A percentile compares a stretch with the other conserved stretches of the same genome.
Evolutionary conservation across 2,888 invertebrate genomes (phyloP).

Genomic region (Tiliacea aurago): DNA sequence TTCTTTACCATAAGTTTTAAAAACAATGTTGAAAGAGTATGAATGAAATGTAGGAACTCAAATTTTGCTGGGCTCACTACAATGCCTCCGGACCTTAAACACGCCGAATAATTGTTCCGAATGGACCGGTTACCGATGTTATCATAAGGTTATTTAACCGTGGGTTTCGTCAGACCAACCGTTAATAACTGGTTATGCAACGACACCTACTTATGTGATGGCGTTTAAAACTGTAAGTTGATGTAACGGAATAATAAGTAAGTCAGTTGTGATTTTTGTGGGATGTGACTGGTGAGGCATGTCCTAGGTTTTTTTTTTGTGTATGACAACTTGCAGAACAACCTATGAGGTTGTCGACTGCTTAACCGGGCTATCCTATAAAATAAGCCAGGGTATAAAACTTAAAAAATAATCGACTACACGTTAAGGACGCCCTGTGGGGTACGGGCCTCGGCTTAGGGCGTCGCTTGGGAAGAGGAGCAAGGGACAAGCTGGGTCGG

Average conservation of each 20-base stretch:
- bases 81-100: conserved; percentile 30
- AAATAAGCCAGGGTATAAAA: too few relatives aligned
- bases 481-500: too few relatives aligned
- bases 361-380: too few relatives aligned
- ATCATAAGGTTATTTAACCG: conserved; percentile 64
- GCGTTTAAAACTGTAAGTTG: conserved; percentile 57
- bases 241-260: conserved; percentile 59
- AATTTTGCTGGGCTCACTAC: conserved; percentile 10
- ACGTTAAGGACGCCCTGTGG: too few relatives aligned
- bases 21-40: not conserved
- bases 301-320: too few relatives aligned
- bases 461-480: too few relatives aligned
- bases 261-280: conserved; percentile 33
- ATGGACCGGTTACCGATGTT: conserved; percentile 60
- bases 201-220: conserved; percentile 54
- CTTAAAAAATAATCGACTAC: too few relatives aligned
- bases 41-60: not conserved
- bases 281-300: not conserved
- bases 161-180: conserved; percentile 61
- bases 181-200: conserved; percentile 65
- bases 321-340: too few relatives aligned
- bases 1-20: not conserved
- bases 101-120: conserved; percentile 57
- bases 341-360: too few relatives aligned
- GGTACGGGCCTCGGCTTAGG: too few relatives aligned